Evolutionary conservation across 2,113 vertebrate species (phyloP).

Genomic region (Pseudopipra pipra): DNA sequence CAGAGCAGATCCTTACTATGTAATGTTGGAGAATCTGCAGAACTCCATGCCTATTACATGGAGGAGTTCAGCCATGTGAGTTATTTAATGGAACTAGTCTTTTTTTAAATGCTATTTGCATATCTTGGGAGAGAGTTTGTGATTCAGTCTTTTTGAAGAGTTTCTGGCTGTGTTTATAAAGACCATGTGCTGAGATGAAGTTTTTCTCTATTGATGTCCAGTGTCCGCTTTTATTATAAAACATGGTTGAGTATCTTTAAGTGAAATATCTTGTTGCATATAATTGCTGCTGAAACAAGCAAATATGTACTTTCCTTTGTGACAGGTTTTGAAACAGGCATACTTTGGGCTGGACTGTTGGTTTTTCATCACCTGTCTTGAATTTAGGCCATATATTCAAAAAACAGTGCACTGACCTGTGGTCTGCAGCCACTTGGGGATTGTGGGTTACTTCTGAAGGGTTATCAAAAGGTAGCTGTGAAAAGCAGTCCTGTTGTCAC

Average conservation of each 20-base stretch:
- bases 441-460: neutral
- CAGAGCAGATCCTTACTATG: neutral
- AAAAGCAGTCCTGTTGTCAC: neutral
- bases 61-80: neutral
- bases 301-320: neutral
- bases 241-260: neutral
- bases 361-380: neutral
- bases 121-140: neutral
- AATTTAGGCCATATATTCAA: neutral
- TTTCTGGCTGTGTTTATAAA: neutral
- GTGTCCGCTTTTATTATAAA: neutral
- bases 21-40: neutral
- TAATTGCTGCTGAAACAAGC: neutral
- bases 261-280: neutral
- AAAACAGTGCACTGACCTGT: neutral
- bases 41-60: neutral
- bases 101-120: neutral
- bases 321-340: neutral
- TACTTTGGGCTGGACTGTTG: neutral
- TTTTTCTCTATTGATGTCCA: neutral
- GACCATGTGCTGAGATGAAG: neutral
- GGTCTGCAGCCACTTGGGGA: neutral
- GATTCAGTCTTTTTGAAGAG: neutral
- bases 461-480: neutral
- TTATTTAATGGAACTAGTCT: neutral